Conservation (phyloP, 2,113 vertebrate genomes). For the Gasterosteus nipponicus region DNA sequence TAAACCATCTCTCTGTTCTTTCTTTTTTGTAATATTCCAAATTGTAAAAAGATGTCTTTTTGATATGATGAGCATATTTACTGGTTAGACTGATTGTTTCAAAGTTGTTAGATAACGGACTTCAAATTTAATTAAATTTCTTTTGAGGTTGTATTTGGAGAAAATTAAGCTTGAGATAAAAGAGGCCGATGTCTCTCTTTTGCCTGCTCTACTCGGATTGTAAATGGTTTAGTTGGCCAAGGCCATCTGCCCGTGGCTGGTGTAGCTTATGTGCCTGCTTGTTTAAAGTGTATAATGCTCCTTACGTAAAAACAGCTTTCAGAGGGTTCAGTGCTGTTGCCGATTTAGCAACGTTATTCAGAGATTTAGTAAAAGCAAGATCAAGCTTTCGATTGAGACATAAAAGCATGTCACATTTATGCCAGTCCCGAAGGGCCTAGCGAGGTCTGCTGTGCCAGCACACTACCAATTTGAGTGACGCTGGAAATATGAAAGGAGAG, state of each 20-base stretch:
- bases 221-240: conserved; percentile 40
- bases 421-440: conserved; percentile 25
- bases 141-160: not conserved
- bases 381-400: conserved; percentile 41
- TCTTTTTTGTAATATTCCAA: not conserved
- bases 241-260: conserved; percentile 45
- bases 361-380: conserved; percentile 33
- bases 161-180: conserved; percentile 5
- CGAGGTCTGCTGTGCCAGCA: conserved; percentile 33
- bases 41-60: not conserved
- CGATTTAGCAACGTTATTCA: conserved; percentile 46
- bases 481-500: conserved; percentile 35
- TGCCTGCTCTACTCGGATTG: conserved; percentile 32
- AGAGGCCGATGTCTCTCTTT: conserved; percentile 3
- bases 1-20: not conserved
- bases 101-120: not conserved
- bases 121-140: not conserved
- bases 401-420: conserved; percentile 44
- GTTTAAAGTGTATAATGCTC: conserved; percentile 25
- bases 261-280: conserved; percentile 39
- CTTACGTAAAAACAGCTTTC: conserved; percentile 34
- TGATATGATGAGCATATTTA: not conserved
- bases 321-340: conserved; percentile 11
- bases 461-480: conserved; percentile 40
- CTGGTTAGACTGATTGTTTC: not conserved